Conservation (phyloP, 2,888 invertebrate species). For the Julus scanicus region DNA sequence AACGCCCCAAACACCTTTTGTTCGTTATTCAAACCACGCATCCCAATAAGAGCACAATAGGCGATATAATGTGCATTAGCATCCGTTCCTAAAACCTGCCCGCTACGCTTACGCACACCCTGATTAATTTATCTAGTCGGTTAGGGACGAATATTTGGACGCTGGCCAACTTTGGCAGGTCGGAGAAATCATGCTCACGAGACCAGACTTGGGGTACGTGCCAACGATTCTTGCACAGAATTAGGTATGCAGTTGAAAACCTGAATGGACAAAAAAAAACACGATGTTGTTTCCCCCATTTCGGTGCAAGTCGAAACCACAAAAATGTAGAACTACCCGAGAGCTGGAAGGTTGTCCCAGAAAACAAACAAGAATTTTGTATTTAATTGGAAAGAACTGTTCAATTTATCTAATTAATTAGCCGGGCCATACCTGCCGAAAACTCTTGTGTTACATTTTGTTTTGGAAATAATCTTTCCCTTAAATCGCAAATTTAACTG, state of each 20-base stretch:
- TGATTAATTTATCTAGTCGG: neutral
- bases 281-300: no score
- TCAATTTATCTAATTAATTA: no score
- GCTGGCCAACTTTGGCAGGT: neutral
- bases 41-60: neutral
- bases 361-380: no score
- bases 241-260: neutral
- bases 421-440: no score
- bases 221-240: neutral
- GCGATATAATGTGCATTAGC: neutral
- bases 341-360: no score
- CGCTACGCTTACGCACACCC: neutral
- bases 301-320: no score
- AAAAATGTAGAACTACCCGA: no score
- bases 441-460: no score
- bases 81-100: neutral
- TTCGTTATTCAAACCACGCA: neutral
- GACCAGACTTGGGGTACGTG: neutral
- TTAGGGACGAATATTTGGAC: neutral
- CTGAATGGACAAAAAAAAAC: no score
- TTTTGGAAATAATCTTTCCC: no score
- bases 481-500: no score
- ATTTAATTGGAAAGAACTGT: no score
- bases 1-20: constrained; percentile 27
- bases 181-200: neutral